Evolutionary conservation across 2,113 vertebrate species (phyloP), one percentile per base, ranked within the genome.

Genomic region (Jaculus jaculus): DNA sequence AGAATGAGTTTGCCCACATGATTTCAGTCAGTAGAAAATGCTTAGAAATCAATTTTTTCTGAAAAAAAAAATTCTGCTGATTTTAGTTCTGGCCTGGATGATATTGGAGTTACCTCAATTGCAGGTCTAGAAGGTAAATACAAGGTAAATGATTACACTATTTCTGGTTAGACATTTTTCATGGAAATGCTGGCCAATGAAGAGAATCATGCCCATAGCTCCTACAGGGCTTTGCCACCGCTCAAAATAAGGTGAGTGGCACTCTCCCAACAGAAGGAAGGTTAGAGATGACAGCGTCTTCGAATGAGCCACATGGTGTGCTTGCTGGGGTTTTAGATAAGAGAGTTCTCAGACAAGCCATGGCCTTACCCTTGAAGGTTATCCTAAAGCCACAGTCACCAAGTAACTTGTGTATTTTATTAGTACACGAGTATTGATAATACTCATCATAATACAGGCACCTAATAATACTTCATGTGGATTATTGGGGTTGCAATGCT

Each of bases 101-200:
- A 24, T 81, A 66, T 72, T 94, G 83, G 81, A 65, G 72, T 94
- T 73, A 71, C 78, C 84, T 89, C 72, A 73, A 54, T 73, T 88
- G 96, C 93, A 91, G 63, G 91, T 94, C 97, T 97, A 85, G 89
- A 97, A 97, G 78, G 96, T 96, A 98, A 98, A 98, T 95, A 97
- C 95, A 93, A 90, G 85, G 97, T 98, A 95, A 98, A 98, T 98
- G 92, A 98, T 98, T 98, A 97, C 94, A 93, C 96, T 47, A 96
- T 95, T 97, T 97, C 94, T 96, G 54, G 96, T 96, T 96, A 93
- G 87, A 90, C 95, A 94, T 93, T 85, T 96, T 97, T 92, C 95
- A 96, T 90, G 74, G 84, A 96, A 96, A 89, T 91, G 75, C 66
- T 79, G 94, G 47, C 90, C 95, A 80, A n/a, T 92, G 87, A 37